A percentile compares a stretch with the other conserved stretches of the same genome.
Evolutionary conservation across 1,140 invertebrate genomes (phyloP).

Genomic region (Charaxes varanes): DNA sequence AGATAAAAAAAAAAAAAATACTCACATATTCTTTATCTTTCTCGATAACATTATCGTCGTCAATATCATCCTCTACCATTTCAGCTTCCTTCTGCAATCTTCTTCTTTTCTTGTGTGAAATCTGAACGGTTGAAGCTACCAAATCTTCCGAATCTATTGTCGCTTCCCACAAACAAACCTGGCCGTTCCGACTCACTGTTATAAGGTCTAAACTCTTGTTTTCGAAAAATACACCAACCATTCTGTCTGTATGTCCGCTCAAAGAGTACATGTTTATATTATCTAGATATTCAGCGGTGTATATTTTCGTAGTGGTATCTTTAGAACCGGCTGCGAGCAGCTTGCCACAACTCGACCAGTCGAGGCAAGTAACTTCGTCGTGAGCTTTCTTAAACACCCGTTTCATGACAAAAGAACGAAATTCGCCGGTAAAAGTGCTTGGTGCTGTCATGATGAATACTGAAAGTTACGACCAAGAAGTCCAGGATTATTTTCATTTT

Average conservation of each 20-base stretch:
- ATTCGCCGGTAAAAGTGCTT: slow-evolving; percentile 84
- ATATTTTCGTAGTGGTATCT: slow-evolving; percentile 89
- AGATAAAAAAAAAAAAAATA: slow-evolving; percentile 11
- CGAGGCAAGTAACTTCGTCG: slow-evolving; percentile 88
- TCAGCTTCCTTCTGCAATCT: slow-evolving; percentile 48
- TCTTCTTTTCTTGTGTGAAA: slow-evolving; percentile 60
- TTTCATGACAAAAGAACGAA: slow-evolving; percentile 92
- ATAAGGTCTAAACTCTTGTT: slow-evolving; percentile 87
- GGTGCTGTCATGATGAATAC: slow-evolving; percentile 93
- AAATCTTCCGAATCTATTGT: slow-evolving; percentile 81
- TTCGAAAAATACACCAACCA: slow-evolving; percentile 93
- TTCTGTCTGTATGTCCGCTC: slow-evolving; percentile 86
- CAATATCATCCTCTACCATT: slow-evolving; percentile 77
- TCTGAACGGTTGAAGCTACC: slow-evolving; percentile 62
- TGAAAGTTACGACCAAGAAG: no score
- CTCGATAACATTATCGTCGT: slow-evolving; percentile 70
- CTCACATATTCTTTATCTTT: slow-evolving; percentile 67
- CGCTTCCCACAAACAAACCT: slow-evolving; percentile 92
- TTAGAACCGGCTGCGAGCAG: slow-evolving; percentile 89
- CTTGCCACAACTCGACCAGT: slow-evolving; percentile 95
- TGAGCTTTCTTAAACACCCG: slow-evolving; percentile 85
- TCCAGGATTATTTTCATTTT: no score
- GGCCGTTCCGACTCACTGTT: slow-evolving; percentile 83
- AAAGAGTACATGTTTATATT: slow-evolving; percentile 85
- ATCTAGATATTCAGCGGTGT: slow-evolving; percentile 81